Evolutionary conservation across 2,888 invertebrate genomes (phyloP).

Genomic region (Drosophila pegasa): DNA sequence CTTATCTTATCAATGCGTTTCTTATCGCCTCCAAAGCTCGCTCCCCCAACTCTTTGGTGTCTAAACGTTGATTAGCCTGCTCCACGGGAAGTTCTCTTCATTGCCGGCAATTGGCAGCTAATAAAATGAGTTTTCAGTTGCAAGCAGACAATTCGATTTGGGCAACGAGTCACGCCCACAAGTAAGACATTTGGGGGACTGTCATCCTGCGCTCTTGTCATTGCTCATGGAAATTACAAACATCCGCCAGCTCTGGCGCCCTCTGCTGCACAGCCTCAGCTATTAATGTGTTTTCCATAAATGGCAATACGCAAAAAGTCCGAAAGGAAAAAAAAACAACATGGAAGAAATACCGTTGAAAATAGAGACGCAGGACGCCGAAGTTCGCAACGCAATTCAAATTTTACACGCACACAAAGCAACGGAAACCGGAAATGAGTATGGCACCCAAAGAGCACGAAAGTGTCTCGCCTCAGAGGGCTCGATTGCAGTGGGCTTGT

Average conservation of each 20-base stretch:
- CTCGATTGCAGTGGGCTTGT: slow-evolving; percentile 29
- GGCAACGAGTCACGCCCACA: slow-evolving; percentile 60
- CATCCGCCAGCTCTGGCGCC: slow-evolving; percentile 56
- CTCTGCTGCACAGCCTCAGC: slow-evolving; percentile 13
- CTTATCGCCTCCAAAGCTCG: slow-evolving; percentile 30
- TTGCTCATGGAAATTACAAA: slow-evolving; percentile 71
- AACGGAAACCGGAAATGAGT: slow-evolving; percentile 83
- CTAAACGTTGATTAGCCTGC: slow-evolving; percentile 75
- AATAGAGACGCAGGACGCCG: slow-evolving; percentile 40
- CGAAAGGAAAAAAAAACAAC: not conserved
- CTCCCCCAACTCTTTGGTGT: not conserved
- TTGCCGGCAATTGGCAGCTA: slow-evolving; percentile 74
- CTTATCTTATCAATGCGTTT: slow-evolving; percentile 60
- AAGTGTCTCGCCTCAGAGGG: slow-evolving; percentile 40
- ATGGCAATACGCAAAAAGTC: slow-evolving; percentile 55
- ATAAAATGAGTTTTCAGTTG: slow-evolving; percentile 63
- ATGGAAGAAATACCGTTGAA: slow-evolving; percentile 22
- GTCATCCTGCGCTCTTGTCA: slow-evolving; percentile 18
- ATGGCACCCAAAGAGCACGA: slow-evolving; percentile 68
- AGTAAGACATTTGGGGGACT: slow-evolving; percentile 12
- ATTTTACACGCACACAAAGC: slow-evolving; percentile 78
- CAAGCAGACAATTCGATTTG: slow-evolving; percentile 76
- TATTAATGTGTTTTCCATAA: slow-evolving; percentile 80
- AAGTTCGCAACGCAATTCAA: slow-evolving; percentile 75
- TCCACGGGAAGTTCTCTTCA: slow-evolving; percentile 75